A percentile compares a stretch with the other conserved stretches of the same genome.
Conservation (phyloP, 2,888 invertebrate genomes). For the Caenorhabditis sp. region DNA sequence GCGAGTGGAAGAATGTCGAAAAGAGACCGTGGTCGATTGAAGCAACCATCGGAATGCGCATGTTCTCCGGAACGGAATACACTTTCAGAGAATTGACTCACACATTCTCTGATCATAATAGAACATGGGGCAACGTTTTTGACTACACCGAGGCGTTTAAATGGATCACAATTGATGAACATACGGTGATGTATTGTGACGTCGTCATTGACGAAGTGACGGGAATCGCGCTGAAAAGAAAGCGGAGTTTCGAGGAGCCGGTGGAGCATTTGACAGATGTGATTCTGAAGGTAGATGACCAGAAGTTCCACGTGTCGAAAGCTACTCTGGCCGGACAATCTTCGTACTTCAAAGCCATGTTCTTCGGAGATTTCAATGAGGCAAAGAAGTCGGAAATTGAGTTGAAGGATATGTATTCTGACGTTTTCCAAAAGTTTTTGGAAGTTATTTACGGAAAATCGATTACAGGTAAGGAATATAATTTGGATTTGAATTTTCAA, state of each 20-base stretch:
- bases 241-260: background rate
- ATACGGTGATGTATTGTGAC: too few species aligned
- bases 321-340: background rate
- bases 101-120: too few species aligned
- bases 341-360: background rate
- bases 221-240: background rate
- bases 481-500: too few species aligned
- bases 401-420: background rate
- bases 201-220: background rate
- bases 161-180: too few species aligned
- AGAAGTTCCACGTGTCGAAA: slow-evolving; percentile 12
- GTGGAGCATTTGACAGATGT: slow-evolving; percentile 12
- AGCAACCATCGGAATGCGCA: background rate
- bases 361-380: slow-evolving; percentile 7
- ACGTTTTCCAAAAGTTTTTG: background rate
- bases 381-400: background rate
- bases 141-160: too few species aligned
- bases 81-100: too few species aligned
- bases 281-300: background rate
- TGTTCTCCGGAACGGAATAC: background rate
- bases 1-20: background rate
- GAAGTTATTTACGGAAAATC: background rate
- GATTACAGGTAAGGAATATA: background rate
- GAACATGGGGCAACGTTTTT: too few species aligned
- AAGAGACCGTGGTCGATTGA: background rate